phyloP scores from a whole-genome alignment of 2,888 invertebrate species.

The Drosophila falleni region DNA sequence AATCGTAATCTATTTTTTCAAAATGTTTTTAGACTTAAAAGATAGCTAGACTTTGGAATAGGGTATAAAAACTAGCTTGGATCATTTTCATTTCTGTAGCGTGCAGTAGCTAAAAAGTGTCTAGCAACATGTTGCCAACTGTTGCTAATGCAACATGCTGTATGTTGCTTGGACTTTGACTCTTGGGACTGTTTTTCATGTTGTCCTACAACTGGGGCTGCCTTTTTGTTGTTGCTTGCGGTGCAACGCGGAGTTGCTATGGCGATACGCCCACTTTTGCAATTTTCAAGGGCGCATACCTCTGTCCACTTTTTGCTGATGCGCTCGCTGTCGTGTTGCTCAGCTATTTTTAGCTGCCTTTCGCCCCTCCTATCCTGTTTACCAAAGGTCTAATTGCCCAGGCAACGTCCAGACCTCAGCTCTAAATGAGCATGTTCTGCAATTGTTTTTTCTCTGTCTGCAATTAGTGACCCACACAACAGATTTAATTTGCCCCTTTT shows the following conservation, averaged over 20 bases:
- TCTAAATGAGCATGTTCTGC: slow-evolving; percentile 17
- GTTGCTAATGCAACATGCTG: slow-evolving; percentile 20
- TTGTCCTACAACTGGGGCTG: slow-evolving; percentile 23
- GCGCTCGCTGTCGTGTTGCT: slow-evolving; percentile 33
- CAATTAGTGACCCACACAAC: slow-evolving; percentile 51
- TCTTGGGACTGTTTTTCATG: slow-evolving; percentile 24
- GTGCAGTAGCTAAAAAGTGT: slow-evolving; percentile 39
- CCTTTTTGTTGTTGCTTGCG: slow-evolving; percentile 37
- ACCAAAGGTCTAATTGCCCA: slow-evolving; percentile 47
- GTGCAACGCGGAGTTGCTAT: slow-evolving; percentile 56
- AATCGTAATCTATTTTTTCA: too few relatives aligned
- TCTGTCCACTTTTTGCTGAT: slow-evolving; percentile 21
- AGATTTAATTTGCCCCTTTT: slow-evolving; percentile 35
- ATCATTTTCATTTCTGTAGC: slow-evolving; percentile 28
- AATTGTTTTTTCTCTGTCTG: slow-evolving; percentile 36
- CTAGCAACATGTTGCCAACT: slow-evolving; percentile 48
- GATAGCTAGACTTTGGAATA: not conserved
- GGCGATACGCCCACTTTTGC: slow-evolving; percentile 66
- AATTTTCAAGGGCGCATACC: slow-evolving; percentile 63
- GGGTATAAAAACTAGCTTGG: slow-evolving; percentile 29
- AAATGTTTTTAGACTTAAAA: too few relatives aligned
- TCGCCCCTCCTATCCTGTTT: slow-evolving; percentile 3
- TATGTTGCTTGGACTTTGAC: slow-evolving; percentile 39
- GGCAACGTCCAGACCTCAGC: slow-evolving; percentile 14
- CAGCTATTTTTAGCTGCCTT: slow-evolving; percentile 46